Evolutionary conservation across 2,113 vertebrate species (phyloP).

Genomic region (Lasiurus borealis): DNA sequence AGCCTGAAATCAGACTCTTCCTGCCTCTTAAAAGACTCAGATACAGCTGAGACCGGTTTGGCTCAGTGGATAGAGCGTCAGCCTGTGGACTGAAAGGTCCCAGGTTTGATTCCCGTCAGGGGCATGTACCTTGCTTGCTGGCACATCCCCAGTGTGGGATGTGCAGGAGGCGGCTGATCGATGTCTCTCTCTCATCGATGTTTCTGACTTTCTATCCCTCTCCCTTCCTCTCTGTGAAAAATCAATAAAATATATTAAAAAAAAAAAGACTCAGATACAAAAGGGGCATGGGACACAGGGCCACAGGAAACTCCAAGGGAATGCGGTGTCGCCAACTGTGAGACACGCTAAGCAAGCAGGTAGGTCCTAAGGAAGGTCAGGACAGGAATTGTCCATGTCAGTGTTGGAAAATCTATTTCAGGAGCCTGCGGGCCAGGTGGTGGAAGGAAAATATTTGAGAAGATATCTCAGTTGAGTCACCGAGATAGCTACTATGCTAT

Average conservation of each 20-base stretch:
- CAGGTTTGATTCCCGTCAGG: too few species aligned
- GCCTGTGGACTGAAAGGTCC: too few species aligned
- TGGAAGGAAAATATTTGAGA: constrained; percentile 1
- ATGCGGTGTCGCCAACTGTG: not conserved
- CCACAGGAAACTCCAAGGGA: not conserved
- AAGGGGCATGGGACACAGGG: not conserved
- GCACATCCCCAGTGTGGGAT: too few species aligned
- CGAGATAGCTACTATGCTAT: not conserved
- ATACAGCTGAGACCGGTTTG: too few species aligned
- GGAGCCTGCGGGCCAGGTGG: not conserved
- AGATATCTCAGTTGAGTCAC: not conserved
- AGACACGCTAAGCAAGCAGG: not conserved
- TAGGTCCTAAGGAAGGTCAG: not conserved
- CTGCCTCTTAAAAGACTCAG: not conserved
- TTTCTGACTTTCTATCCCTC: too few species aligned
- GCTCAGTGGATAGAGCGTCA: too few species aligned
- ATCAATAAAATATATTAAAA: too few species aligned
- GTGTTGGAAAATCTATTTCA: not conserved
- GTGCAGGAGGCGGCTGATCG: too few species aligned
- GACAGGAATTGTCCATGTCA: not conserved
- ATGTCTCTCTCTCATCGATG: too few species aligned
- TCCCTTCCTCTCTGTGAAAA: too few species aligned
- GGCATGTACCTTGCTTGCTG: too few species aligned
- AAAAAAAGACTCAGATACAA: too few species aligned
- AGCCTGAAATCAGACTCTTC: not conserved